phyloP scores from a whole-genome alignment of 1,140 invertebrate species.

The Trinorchestia longiramus region DNA sequence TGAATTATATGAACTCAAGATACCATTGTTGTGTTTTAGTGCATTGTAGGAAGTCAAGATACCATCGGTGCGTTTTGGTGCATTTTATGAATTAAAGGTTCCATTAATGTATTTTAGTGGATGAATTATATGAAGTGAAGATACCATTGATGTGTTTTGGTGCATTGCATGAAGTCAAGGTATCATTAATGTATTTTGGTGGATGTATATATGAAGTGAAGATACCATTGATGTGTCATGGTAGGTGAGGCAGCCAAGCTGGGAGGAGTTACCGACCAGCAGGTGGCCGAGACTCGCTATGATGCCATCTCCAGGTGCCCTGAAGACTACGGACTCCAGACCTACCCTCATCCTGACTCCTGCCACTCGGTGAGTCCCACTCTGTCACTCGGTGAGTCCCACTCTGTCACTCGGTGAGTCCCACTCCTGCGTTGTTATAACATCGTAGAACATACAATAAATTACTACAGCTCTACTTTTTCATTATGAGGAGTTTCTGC shows the following conservation, averaged over 20 bases:
- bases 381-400: not conserved
- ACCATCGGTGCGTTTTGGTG: too few species aligned
- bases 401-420: not conserved
- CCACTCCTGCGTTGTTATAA: not conserved
- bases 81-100: too few species aligned
- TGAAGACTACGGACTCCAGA: slow-evolving; percentile 79
- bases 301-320: slow-evolving; percentile 73
- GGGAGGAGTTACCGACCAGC: slow-evolving; percentile 6
- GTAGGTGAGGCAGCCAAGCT: slow-evolving; percentile 32
- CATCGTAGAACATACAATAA: too few species aligned
- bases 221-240: not conserved
- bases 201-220: not conserved
- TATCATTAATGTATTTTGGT: not conserved
- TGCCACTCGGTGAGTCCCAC: slow-evolving; percentile 74
- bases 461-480: too few species aligned
- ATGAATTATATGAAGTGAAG: too few species aligned
- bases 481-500: too few species aligned
- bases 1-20: too few species aligned
- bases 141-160: too few species aligned
- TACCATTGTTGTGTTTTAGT: too few species aligned
- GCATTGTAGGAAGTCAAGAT: too few species aligned
- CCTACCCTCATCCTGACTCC: slow-evolving; percentile 85
- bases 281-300: slow-evolving; percentile 37
- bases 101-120: too few species aligned
- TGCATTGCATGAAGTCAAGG: too few species aligned